phyloP scores from a whole-genome alignment of 2,113 vertebrate genomes.

The Drymodes brunneopygia region DNA sequence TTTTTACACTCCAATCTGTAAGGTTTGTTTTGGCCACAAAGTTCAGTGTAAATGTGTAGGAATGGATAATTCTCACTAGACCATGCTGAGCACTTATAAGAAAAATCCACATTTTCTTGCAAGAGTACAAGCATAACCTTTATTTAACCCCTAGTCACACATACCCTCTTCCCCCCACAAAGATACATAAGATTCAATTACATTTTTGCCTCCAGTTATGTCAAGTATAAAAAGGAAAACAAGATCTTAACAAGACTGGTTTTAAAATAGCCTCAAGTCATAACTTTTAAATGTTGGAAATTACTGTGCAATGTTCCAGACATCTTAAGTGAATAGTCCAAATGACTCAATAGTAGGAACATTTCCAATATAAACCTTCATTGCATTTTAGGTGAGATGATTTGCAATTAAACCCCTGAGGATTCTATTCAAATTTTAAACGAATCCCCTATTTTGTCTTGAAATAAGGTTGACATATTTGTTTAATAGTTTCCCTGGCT shows the following conservation, averaged over 20 bases:
- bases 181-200: neutral
- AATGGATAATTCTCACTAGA: neutral
- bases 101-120: neutral
- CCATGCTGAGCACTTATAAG: neutral
- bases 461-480: neutral
- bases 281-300: constrained; percentile 24
- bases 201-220: constrained; percentile 26
- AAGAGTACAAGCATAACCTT: neutral
- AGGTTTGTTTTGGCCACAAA: neutral
- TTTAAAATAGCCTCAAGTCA: constrained; percentile 20
- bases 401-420: constrained; percentile 6
- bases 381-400: constrained; percentile 22
- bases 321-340: neutral
- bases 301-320: neutral
- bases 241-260: constrained; percentile 11
- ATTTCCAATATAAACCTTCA: constrained; percentile 14
- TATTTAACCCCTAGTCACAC: neutral
- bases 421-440: constrained; percentile 12
- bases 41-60: neutral
- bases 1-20: neutral
- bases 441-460: neutral
- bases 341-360: constrained; percentile 7
- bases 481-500: neutral
- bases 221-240: constrained; percentile 35
- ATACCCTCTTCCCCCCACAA: neutral